Evolutionary conservation across 1,140 invertebrate genomes (phyloP), one percentile per base, ranked within the genome.

Genomic region (roundworm (Caenorhabditis elegans)): DNA sequence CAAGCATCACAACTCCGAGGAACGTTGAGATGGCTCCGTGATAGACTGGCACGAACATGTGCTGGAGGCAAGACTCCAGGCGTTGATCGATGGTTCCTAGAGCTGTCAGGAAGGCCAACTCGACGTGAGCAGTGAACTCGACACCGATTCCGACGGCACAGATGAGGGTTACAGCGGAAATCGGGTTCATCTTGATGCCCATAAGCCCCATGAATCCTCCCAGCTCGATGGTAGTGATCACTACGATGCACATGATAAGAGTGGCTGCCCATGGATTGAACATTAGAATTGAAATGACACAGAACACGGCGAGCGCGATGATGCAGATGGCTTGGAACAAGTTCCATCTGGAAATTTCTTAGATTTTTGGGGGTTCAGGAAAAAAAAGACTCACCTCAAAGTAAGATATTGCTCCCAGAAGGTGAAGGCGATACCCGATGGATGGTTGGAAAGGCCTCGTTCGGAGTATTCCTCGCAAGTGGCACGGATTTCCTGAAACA

Each of bases 361-460:
- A 36, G 5, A 6, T 28, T 28, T 75, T 49, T 49, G 28, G 10
- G 10, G 15, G n/a, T n/a, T n/a, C n/a, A n/a, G n/a, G n/a, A n/a
- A n/a, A n/a, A n/a, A n/a, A n/a, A n/a, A n/a, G n/a, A 1, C 77
- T 3, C 28, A 79, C 48, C 80, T 92, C 78, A 98, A 90, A 86
- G 94, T 93, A 87, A 97, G 92, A 90, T 98, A 98, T 91, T 98
- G 97, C 90, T 98, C 96, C 95, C 96, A 98, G 91, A 96, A 98
- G 5, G 96, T 93, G 89, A 98, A 98, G 0, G 95, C 95, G 85
- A 97, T 94, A 11, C 97, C 97, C 31, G 94, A 94, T 0, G 97
- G 97, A 90, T 96, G 98, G 90, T 98, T 98, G 1, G 95, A 95
- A 53, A 99, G 91, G 13, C 96, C 96, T 65, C 92, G 92, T 28